Conservation (phyloP, 2,797 vertebrate genomes). For the Furcifer pardalis region DNA sequence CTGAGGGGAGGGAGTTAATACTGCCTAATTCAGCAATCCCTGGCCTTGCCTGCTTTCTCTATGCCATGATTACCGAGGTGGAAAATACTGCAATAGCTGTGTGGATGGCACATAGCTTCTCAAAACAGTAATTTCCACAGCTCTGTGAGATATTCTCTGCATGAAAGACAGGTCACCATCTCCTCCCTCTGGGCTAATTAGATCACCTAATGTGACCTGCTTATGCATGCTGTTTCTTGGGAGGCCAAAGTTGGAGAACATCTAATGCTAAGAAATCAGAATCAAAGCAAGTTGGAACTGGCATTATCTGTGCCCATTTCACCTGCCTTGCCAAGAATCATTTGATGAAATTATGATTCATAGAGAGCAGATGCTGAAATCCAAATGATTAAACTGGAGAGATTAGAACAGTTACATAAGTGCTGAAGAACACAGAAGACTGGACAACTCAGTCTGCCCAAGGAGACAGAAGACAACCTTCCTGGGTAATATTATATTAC, state of each 20-base stretch:
- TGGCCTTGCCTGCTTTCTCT: background rate
- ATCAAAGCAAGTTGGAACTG: background rate
- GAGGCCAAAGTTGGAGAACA: background rate
- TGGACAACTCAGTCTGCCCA: background rate
- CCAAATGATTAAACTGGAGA: conserved; percentile 21
- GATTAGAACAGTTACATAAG: background rate
- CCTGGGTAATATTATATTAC: background rate
- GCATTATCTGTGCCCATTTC: too few species aligned
- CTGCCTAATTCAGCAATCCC: background rate
- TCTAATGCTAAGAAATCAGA: background rate
- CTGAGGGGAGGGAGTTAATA: background rate
- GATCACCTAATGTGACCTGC: conserved; percentile 9
- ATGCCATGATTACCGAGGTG: background rate
- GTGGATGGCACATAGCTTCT: background rate
- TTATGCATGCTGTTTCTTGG: conserved; percentile 5
- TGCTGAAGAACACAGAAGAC: background rate
- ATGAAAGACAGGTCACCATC: background rate
- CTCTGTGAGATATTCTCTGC: background rate
- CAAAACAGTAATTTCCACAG: background rate
- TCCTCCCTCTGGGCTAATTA: background rate
- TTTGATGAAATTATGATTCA: background rate
- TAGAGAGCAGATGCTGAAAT: background rate
- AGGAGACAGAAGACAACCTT: background rate
- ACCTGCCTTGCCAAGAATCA: background rate
- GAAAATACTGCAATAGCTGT: background rate